Evolutionary conservation across 2,797 vertebrate genomes (phyloP), one percentile per base, ranked within the genome.

Genomic region (Pipistrellus pipistrellus): DNA sequence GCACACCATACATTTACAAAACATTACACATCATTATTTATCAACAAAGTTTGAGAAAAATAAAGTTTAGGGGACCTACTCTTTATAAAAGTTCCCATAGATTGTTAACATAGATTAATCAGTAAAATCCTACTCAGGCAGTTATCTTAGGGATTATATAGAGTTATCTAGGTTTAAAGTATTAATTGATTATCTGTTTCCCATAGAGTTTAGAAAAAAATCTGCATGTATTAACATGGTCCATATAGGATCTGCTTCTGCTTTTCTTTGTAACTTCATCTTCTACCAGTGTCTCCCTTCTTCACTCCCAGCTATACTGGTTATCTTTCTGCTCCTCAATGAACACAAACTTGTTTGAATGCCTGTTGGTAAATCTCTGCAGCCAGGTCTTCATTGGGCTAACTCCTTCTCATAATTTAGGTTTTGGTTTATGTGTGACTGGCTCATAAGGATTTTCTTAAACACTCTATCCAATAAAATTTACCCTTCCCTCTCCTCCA

Each of bases 41-140:
- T 80, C 21, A 80, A 80, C 78, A 89, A 88, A 89, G 13, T 51
- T 81, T n/a, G 51, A 81, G 86, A 68, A 88, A 81, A 88, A 57
- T 75, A 27, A 59, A 77, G 4, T 66, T 86, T 82, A 71, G 1
- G 35, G 20, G 83, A 15, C 8, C 11, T 77, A 41, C 14, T 77
- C 35, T 93, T 76, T 18, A 48, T 76, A 68, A 81, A 90, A 73
- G 8, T 75, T 71, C 30, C 10, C 7, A n/a, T n/a, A 44, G 51
- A 32, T 1, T 38, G 25, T 41, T 86, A 53, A 73, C 35, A 62
- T 75, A 92, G 11, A 51, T 66, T 20, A 10, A 41, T 85, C 30
- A 81, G 21, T 35, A 46, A 75, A 90, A 46, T 41, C 27, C 32
- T 76, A 30, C 6, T 62, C 23, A 62, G 8, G 27, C 44, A 76